Evolutionary conservation across 1,140 invertebrate species (phyloP), one percentile per base, ranked within the genome.

Genomic region (Scaptomyza pallida): DNA sequence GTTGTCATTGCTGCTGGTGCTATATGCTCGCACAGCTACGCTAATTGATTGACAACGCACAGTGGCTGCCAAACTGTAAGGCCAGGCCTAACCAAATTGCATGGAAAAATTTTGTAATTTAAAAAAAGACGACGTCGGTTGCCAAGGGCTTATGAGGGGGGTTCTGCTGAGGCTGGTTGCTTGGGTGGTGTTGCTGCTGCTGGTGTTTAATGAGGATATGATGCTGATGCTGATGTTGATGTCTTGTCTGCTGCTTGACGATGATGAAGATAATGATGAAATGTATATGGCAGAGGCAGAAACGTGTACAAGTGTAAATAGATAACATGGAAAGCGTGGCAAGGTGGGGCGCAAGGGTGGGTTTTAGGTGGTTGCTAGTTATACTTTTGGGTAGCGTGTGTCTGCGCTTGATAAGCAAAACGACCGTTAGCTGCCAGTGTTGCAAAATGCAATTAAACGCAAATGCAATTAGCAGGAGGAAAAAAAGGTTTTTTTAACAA

Each of bases 251-350:
- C 56, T 33, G 33, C 30, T 13, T 35, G 60, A 21, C 37, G 78
- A 16, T 33, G 72, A 35, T 43, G 59, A 19, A 30, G 77, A 44
- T 68, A 47, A 48, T 67, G 81, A 70, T 82, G 71, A 65, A 78
- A 88, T 78, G 82, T 72, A 68, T 83, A 77, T 37, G 33, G 69
- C 80, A 80, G n/a, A n/a, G 80, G 74, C 50, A 76, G 82, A 75
- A 82, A 86, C 82, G 82, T 86, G 78, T 86, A 88, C 82, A 86
- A 86, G 82, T 88, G 82, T 86, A 86, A 88, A 88, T 78, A 86
- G 82, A 86, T 86, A 82, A 88, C 77, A 71, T 37, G 44, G 30
- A 48, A 5, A 16, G 9, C 40, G 19, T 13, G 52, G 13, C 10
- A 51, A 44, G 41, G 41, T 40, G 72, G 51, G 47, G 59, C 35